Percentiles rank a stretch among this genome's conserved stretches.
Conservation (phyloP, 1,140 invertebrate genomes). For the Hyles vespertilio region DNA sequence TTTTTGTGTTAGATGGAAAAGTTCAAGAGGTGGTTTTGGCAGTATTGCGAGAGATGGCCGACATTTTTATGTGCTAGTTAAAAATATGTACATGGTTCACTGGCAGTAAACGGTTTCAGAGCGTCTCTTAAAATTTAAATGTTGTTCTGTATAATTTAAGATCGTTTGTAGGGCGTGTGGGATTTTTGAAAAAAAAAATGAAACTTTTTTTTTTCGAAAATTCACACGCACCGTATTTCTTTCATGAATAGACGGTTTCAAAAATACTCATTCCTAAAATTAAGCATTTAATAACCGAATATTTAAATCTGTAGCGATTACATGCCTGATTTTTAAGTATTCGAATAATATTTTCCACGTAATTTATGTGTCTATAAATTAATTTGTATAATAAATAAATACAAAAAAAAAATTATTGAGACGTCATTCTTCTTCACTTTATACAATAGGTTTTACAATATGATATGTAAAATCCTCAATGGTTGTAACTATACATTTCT, state of each 20-base stretch:
- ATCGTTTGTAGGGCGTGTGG: conserved; percentile 3
- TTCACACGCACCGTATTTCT: conserved; percentile 35
- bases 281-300: conserved; percentile 69
- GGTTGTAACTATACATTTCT: conserved; percentile 78
- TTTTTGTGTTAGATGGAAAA: background rate
- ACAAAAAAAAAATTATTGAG: conserved; percentile 64
- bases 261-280: conserved; percentile 71
- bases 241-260: conserved; percentile 36
- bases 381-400: conserved; percentile 74
- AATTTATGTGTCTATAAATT: conserved; percentile 74
- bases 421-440: conserved; percentile 75
- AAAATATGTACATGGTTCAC: too few relatives aligned
- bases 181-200: conserved; percentile 22
- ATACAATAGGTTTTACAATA: conserved; percentile 77
- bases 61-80: too few relatives aligned
- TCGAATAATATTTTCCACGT: conserved; percentile 67
- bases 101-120: conserved; percentile 45
- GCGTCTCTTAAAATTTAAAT: conserved; percentile 64
- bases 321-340: conserved; percentile 73
- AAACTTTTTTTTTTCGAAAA: too few relatives aligned
- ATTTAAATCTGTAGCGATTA: conserved; percentile 71
- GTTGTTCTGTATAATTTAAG: conserved; percentile 71
- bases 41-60: too few relatives aligned
- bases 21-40: background rate
- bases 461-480: conserved; percentile 78